These are phyloP conservation scores for Eucera pruinosa DNA, from an alignment of 2,888 invertebrate genomes.

Conservation along the genomic window DNA sequence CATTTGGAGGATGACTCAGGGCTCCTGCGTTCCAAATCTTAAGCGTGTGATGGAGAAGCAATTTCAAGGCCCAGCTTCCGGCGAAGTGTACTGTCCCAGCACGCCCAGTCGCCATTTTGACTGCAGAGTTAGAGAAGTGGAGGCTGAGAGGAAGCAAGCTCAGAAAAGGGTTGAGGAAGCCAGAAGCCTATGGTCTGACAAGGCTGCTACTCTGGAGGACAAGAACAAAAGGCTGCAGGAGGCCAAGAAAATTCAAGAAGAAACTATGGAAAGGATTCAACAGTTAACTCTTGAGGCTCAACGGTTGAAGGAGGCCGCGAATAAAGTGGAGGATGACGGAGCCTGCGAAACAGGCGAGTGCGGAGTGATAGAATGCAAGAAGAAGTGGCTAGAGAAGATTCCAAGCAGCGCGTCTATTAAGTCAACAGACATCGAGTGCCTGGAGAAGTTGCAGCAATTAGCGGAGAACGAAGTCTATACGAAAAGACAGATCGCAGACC, in stretches of 20 bases:
- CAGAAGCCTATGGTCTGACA: slow-evolving; percentile 68
- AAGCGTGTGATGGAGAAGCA: slow-evolving; percentile 72
- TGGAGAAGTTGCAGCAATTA: slow-evolving; percentile 85
- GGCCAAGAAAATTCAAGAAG: slow-evolving; percentile 70
- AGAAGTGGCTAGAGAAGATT: slow-evolving; percentile 48
- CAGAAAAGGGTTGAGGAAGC: slow-evolving; percentile 73
- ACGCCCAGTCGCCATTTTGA: slow-evolving; percentile 77
- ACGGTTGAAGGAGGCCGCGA: slow-evolving; percentile 52
- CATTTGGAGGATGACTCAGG: slow-evolving; percentile 83
- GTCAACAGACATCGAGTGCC: slow-evolving; percentile 82
- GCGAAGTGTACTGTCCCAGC: slow-evolving; percentile 54
- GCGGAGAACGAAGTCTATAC: slow-evolving; percentile 86
- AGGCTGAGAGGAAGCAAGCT: slow-evolving; percentile 77
- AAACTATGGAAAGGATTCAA: slow-evolving; percentile 67
- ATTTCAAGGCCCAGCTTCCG: slow-evolving; percentile 58
- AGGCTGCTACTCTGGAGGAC: slow-evolving; percentile 66
- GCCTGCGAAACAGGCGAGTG: slow-evolving; percentile 60
- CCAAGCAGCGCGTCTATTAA: slow-evolving; percentile 74
- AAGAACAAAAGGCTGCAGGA: slow-evolving; percentile 70
- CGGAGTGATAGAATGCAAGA: slow-evolving; percentile 68
- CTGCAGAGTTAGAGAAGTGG: slow-evolving; percentile 75
- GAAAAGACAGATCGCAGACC: slow-evolving; percentile 87
- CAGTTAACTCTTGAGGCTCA: slow-evolving; percentile 68
- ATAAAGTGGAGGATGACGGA: slow-evolving; percentile 6
- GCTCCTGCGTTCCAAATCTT: slow-evolving; percentile 58